Evolutionary conservation across 2,888 invertebrate genomes (phyloP).

Genomic region (Amblyjoppa fuscipennis): DNA sequence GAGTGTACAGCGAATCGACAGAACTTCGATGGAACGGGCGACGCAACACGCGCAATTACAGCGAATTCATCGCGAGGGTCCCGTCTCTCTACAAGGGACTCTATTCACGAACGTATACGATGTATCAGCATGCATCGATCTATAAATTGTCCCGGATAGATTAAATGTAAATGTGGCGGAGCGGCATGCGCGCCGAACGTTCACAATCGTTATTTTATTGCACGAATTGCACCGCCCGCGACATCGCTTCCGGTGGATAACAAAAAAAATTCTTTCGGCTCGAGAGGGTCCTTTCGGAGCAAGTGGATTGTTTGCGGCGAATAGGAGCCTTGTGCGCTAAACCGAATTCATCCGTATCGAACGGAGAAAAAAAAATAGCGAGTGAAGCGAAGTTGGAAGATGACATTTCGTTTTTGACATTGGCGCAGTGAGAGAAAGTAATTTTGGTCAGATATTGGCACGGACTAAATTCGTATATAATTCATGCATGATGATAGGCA

Average conservation of each 20-base stretch:
- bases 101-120: constrained; percentile 55
- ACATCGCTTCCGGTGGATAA: neutral
- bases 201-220: constrained; percentile 39
- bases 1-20: constrained; percentile 54
- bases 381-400: neutral
- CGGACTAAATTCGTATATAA: neutral
- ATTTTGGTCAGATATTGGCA: neutral
- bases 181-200: constrained; percentile 14
- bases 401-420: neutral
- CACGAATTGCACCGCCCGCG: constrained; percentile 29
- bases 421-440: neutral
- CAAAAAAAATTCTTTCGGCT: neutral
- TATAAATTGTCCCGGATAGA: constrained; percentile 41
- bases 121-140: constrained; percentile 35
- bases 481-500: neutral
- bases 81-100: constrained; percentile 57
- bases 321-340: no score
- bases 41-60: constrained; percentile 54
- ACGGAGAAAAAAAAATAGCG: neutral
- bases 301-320: no score
- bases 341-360: no score
- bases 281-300: no score
- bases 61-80: constrained; percentile 28
- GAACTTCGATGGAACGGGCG: constrained; percentile 59
- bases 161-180: constrained; percentile 43